Percentiles rank a stretch among this genome's conserved stretches.
phyloP scores from a whole-genome alignment of 2,888 invertebrate genomes.

The Cantharis lateralis region DNA sequence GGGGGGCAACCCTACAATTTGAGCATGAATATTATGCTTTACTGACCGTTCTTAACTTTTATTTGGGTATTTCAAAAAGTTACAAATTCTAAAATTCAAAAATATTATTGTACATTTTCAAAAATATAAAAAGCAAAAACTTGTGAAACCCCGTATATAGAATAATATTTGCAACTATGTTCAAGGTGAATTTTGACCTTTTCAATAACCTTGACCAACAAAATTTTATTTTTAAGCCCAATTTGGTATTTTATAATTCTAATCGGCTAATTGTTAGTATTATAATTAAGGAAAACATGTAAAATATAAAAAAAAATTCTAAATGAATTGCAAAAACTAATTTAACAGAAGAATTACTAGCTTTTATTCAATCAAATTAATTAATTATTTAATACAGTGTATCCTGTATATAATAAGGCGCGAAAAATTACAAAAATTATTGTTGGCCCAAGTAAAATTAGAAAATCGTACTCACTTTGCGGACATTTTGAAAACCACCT shows the following conservation, averaged over 20 bases:
- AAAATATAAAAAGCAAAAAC: neutral
- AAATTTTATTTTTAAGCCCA: neutral
- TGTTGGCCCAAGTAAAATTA: neutral
- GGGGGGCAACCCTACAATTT: no score
- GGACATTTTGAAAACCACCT: conserved; percentile 16
- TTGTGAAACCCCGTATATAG: neutral
- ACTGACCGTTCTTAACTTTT: no score
- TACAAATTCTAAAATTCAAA: no score
- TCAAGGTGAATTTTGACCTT: neutral
- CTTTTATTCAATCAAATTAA: neutral
- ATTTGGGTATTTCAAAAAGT: no score
- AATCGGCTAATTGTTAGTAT: neutral
- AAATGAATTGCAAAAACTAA: neutral
- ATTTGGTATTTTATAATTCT: neutral
- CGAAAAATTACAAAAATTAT: neutral
- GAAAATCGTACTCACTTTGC: conserved; percentile 7
- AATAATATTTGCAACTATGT: neutral
- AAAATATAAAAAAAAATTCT: neutral
- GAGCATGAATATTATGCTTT: no score
- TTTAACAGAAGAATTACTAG: neutral
- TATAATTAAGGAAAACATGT: neutral
- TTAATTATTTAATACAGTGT: neutral
- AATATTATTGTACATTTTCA: neutral
- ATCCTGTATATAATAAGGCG: neutral
- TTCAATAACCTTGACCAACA: neutral